These are phyloP conservation scores for Anastatus disparis DNA, from an alignment of 1,140 invertebrate species.

Conservation along the genomic window DNA sequence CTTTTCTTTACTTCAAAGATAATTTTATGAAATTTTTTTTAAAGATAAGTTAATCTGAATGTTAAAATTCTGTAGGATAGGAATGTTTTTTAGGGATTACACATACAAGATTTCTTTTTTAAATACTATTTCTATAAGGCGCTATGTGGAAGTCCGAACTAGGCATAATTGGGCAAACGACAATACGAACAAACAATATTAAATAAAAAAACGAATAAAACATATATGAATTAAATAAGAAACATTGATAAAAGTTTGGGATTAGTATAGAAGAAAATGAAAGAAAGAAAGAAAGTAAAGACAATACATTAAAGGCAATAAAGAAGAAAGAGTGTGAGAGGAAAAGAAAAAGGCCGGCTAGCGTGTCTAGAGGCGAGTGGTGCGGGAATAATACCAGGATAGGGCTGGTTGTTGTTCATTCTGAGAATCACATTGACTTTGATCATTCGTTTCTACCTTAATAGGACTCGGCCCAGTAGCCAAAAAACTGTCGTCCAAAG, in stretches of 20 bases:
- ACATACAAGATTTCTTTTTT: slow-evolving; percentile 18
- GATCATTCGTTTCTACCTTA: slow-evolving; percentile 61
- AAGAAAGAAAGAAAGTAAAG: slow-evolving; percentile 37
- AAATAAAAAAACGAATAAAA: slow-evolving; percentile 36
- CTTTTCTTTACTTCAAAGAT: not conserved
- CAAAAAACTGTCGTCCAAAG: slow-evolving; percentile 68
- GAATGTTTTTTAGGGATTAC: slow-evolving; percentile 13
- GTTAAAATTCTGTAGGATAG: slow-evolving; percentile 31
- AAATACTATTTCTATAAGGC: slow-evolving; percentile 37
- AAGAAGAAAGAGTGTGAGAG: slow-evolving; percentile 46
- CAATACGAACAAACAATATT: slow-evolving; percentile 37
- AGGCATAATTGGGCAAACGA: slow-evolving; percentile 33
- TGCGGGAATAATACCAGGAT: slow-evolving; percentile 65
- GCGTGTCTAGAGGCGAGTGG: slow-evolving; percentile 67
- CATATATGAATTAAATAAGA: slow-evolving; percentile 27
- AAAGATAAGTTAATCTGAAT: slow-evolving; percentile 26
- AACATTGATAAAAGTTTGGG: slow-evolving; percentile 17
- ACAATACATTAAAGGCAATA: slow-evolving; percentile 31
- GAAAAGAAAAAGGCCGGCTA: slow-evolving; percentile 63
- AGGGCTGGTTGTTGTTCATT: slow-evolving; percentile 59
- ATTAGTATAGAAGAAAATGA: slow-evolving; percentile 19
- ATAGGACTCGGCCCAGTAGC: slow-evolving; percentile 61
- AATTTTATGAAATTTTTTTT: not conserved
- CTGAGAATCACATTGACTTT: slow-evolving; percentile 60
- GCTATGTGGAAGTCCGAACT: slow-evolving; percentile 45